Percentiles rank a stretch among this genome's conserved stretches.
Evolutionary conservation across 1,140 invertebrate species (phyloP).

Genomic region (Polypedilum vanderplanki): DNA sequence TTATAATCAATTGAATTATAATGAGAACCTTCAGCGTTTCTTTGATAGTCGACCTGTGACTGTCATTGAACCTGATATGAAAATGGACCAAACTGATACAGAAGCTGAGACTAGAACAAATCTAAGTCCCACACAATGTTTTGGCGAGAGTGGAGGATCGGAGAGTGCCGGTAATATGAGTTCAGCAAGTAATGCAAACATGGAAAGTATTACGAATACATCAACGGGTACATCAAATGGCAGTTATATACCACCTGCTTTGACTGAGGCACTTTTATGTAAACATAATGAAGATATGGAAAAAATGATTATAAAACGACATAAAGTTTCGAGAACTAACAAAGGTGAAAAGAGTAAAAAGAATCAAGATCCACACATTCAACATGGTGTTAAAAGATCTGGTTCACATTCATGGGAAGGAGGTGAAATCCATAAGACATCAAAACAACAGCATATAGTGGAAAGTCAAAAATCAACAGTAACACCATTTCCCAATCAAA

Average conservation of each 20-base stretch:
- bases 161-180: constrained; percentile 53
- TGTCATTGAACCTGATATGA: constrained; percentile 44
- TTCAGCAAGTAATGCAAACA: constrained; percentile 45
- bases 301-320: constrained; percentile 63
- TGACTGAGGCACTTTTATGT: constrained; percentile 59
- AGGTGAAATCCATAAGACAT: constrained; percentile 48
- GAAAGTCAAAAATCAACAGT: constrained; percentile 32
- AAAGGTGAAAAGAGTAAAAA: constrained; percentile 44
- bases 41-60: constrained; percentile 73
- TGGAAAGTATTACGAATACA: constrained; percentile 44
- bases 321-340: constrained; percentile 54
- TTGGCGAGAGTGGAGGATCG: constrained; percentile 48
- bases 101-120: constrained; percentile 35
- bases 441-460: constrained; percentile 46
- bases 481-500: constrained; percentile 30
- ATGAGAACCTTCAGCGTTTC: constrained; percentile 77
- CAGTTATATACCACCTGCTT: constrained; percentile 47
- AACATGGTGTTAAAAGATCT: constrained; percentile 51
- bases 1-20: constrained; percentile 81
- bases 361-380: constrained; percentile 38
- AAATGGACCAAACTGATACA: constrained; percentile 39
- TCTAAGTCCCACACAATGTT: constrained; percentile 40
- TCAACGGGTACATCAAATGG: constrained; percentile 34
- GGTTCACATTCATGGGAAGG: constrained; percentile 52
- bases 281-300: constrained; percentile 74